phyloP scores from a whole-genome alignment of 2,113 vertebrate genomes.

The Ardeotis arabs region DNA sequence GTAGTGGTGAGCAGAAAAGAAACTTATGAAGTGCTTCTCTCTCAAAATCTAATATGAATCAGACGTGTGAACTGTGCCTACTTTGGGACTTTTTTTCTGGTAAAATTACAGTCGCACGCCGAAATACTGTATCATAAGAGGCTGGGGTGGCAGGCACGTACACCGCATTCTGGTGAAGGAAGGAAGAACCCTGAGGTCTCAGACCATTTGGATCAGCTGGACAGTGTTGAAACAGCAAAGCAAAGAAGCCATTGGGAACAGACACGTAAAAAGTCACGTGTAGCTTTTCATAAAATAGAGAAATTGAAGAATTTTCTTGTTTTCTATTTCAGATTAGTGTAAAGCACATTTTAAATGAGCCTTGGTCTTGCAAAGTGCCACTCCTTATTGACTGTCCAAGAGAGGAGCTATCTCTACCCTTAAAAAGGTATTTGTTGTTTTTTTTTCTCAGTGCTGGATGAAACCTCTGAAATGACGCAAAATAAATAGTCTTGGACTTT shows the following conservation, averaged over 20 bases:
- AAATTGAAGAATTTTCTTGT: not conserved
- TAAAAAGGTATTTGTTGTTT: not conserved
- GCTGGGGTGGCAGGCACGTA: not conserved
- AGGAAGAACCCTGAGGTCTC: not conserved
- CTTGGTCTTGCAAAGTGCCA: not conserved
- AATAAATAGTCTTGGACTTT: not conserved
- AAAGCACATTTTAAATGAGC: not conserved
- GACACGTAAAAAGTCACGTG: not conserved
- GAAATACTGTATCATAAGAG: not conserved
- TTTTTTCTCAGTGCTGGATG: not conserved
- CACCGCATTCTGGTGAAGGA: not conserved
- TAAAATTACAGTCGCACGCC: not conserved
- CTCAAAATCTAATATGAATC: not conserved
- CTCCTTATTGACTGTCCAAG: not conserved
- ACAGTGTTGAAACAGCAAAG: not conserved
- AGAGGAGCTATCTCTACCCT: not conserved
- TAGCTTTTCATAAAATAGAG: not conserved
- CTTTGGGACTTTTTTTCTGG: not conserved
- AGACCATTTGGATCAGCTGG: not conserved
- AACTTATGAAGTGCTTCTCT: not conserved
- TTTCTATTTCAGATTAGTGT: not conserved
- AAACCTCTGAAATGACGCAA: not conserved
- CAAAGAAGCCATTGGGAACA: not conserved
- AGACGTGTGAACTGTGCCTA: not conserved
- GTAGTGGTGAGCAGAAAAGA: not conserved